These are phyloP conservation scores for Oreochromis tanganicae DNA, from an alignment of 2,113 vertebrate genomes.

Conservation along the genomic window DNA sequence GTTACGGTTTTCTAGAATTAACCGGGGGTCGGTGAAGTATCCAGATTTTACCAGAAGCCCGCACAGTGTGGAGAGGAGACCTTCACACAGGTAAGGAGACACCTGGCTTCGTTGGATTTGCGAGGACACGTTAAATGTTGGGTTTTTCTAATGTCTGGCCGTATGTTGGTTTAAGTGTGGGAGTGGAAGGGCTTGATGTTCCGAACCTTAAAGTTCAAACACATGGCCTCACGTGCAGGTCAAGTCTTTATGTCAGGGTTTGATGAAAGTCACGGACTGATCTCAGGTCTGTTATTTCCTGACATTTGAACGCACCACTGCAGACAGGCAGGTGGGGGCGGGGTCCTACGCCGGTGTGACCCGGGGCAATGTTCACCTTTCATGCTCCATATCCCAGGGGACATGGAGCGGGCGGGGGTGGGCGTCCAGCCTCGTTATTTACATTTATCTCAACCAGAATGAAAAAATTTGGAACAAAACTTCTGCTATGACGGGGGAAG, in stretches of 20 bases:
- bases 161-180: not conserved
- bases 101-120: rapidly evolving
- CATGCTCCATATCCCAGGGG: conserved; percentile 63
- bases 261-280: not conserved
- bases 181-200: not conserved
- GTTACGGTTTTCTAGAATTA: not conserved
- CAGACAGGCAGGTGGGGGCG: not conserved
- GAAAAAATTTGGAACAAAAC: not conserved
- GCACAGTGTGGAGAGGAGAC: not conserved
- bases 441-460: not conserved
- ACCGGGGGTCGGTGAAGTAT: rapidly evolving
- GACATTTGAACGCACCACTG: not conserved
- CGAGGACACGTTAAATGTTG: not conserved
- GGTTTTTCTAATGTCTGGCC: not conserved
- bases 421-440: not conserved
- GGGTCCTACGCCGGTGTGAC: not conserved
- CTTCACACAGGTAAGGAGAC: not conserved
- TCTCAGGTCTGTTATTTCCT: not conserved
- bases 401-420: not conserved
- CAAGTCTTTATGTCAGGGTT: not conserved
- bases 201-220: not conserved
- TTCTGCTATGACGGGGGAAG: not conserved
- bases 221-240: rapidly evolving
- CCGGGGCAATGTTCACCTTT: conserved; percentile 80
- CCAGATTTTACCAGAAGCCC: not conserved